phyloP scores from a whole-genome alignment of 2,888 invertebrate genomes.

The Pyrrhosoma nymphula region DNA sequence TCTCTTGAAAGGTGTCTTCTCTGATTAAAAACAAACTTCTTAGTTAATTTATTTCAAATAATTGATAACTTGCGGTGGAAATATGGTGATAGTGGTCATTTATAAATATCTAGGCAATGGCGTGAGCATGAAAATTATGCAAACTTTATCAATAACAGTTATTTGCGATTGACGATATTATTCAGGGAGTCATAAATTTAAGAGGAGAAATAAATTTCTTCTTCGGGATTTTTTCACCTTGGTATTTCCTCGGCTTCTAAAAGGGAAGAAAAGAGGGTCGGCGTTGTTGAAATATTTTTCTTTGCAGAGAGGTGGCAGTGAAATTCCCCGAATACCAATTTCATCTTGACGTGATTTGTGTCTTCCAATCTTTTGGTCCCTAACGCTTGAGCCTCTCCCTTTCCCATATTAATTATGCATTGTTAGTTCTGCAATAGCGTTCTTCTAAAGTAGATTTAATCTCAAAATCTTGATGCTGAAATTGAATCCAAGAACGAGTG shows the following conservation, averaged over 20 bases:
- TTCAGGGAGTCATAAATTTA: no score
- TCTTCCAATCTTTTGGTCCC: neutral
- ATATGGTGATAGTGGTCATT: no score
- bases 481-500: neutral
- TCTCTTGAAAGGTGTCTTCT: no score
- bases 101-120: no score
- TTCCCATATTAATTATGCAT: slow-evolving; percentile 22
- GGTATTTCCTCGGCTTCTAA: no score
- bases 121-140: no score
- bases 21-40: no score
- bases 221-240: neutral
- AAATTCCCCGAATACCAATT: neutral
- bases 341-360: neutral
- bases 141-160: no score
- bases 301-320: neutral
- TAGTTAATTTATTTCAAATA: no score
- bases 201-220: neutral
- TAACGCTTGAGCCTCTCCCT: neutral
- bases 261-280: neutral
- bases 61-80: no score
- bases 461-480: neutral
- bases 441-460: neutral
- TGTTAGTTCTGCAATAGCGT: neutral
- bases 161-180: no score
- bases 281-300: neutral